A percentile compares a stretch with the other conserved stretches of the same genome.
Evolutionary conservation across 2,797 vertebrate species (phyloP).

Genomic region (Melanotaenia boesemani): DNA sequence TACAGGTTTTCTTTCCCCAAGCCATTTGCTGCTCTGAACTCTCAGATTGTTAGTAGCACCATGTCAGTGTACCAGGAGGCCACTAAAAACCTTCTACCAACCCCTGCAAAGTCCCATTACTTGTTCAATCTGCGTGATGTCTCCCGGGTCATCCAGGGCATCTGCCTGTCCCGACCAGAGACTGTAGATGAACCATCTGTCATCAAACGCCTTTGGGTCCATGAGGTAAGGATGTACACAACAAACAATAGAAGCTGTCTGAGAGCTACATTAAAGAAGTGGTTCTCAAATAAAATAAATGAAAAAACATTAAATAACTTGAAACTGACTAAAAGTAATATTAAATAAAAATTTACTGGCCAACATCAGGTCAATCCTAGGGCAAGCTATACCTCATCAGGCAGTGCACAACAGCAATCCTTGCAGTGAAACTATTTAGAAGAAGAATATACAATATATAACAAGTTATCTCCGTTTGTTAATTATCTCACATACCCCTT

Average conservation of each 20-base stretch:
- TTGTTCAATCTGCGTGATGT: constrained; percentile 93
- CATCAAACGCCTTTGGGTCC: constrained; percentile 93
- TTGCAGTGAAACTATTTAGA: no score
- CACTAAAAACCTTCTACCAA: constrained; percentile 88
- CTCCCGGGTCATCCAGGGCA: constrained; percentile 92
- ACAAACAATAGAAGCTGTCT: constrained; percentile 2
- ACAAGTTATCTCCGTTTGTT: no score
- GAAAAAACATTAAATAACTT: no score
- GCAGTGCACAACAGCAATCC: no score
- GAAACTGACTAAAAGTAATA: no score
- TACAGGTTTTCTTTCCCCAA: constrained; percentile 87
- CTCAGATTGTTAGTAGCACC: constrained; percentile 82
- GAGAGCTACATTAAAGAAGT: not conserved
- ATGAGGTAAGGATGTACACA: constrained; percentile 84
- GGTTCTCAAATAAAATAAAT: no score
- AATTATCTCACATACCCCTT: no score
- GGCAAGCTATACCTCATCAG: no score
- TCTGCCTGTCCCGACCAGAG: constrained; percentile 88
- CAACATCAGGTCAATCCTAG: no score
- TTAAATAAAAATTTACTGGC: no score
- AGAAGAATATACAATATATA: no score
- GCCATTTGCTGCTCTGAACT: constrained; percentile 83
- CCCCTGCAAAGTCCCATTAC: constrained; percentile 93
- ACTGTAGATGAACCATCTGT: constrained; percentile 81
- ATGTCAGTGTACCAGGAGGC: constrained; percentile 90